Percentiles rank a stretch among this genome's conserved stretches.
These are phyloP conservation scores for Ispidina picta DNA, from an alignment of 2,797 vertebrate genomes.

Conservation along the genomic window DNA sequence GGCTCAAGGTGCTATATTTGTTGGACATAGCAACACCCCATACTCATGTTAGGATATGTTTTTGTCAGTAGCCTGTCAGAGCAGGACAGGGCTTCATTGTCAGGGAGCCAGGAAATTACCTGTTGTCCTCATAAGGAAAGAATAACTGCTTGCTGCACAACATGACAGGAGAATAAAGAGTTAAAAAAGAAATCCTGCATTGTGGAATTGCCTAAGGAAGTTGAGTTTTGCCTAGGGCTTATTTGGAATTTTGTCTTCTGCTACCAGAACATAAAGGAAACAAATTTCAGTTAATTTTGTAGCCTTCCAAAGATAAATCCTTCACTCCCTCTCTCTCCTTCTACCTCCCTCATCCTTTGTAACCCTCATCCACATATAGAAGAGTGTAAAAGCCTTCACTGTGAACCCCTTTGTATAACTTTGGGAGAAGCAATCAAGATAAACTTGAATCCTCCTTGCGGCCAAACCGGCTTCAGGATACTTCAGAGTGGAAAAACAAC, in stretches of 20 bases:
- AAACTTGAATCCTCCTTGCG: background rate
- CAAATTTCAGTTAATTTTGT: background rate
- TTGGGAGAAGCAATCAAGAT: conserved; percentile 24
- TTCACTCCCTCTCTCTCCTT: background rate
- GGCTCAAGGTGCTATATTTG: background rate
- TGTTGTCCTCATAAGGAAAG: background rate
- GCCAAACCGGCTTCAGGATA: background rate
- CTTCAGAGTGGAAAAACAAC: background rate
- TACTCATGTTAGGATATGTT: background rate
- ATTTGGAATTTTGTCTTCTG: conserved; percentile 5
- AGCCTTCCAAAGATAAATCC: background rate
- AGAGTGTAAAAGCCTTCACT: background rate
- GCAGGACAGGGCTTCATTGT: background rate
- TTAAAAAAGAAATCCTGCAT: background rate
- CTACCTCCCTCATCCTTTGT: background rate
- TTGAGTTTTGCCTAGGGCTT: background rate
- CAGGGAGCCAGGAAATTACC: background rate
- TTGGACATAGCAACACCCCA: background rate
- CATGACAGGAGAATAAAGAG: background rate
- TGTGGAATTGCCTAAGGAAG: conserved; percentile 2
- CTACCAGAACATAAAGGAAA: background rate
- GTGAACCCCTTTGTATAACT: conserved; percentile 7
- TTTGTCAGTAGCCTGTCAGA: background rate
- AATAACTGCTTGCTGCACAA: background rate
- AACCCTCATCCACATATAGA: background rate